Base-by-base conservation (phyloP, 2,797 vertebrate species). In the Philypnodon macrostomus region DNA sequence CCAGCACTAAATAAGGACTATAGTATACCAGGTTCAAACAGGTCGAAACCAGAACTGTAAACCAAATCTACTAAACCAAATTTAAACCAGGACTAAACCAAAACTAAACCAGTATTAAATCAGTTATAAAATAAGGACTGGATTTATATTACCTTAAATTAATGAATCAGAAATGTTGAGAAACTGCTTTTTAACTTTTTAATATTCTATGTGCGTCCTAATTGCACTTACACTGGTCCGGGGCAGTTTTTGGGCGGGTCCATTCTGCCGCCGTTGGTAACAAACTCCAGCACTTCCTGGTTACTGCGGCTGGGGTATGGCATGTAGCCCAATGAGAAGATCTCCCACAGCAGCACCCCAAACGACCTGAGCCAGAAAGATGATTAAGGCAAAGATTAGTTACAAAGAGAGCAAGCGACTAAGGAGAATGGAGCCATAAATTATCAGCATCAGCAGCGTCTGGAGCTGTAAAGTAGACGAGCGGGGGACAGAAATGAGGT, bases 311-410 rank as follows among this genome's bases (percentile, higher is more conserved):
- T 93, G 3, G 95, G 92, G 60, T 95, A 96, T 0, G 93, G 94
- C 94, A 95, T 94, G 73, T 93, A 98, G 18, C 95, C 95, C 71
- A 97, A 78, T 23, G 93, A 98, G 67, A 97, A 90, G 75, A 96
- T 94, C 80, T 97, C 93, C 94, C 94, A 95, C n/a, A 98, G 91
- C 42, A 98, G 85, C 45, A 97, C 93, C 24, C 95, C 95, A 70
- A 97, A 98, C 17, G 95, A 98, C 95, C 94, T 99, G 73, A 70
- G 84, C 70, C 67, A 70, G 3, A 42, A 39, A 74, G 53, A 47
- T 8, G 37, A 59, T 39, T 40, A 36, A 41, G 37, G 45, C 27
- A 41, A 14, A 38, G 35, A 68, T 60, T 47, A 73, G 47, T 32
- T 10, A 53, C 13, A 47, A 13, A 13, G 36, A 24, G 41, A 39